Percentiles rank a stretch among this genome's conserved stretches.
Evolutionary conservation across 2,888 invertebrate genomes (phyloP).

Genomic region (Nephrotoma appendiculata): DNA sequence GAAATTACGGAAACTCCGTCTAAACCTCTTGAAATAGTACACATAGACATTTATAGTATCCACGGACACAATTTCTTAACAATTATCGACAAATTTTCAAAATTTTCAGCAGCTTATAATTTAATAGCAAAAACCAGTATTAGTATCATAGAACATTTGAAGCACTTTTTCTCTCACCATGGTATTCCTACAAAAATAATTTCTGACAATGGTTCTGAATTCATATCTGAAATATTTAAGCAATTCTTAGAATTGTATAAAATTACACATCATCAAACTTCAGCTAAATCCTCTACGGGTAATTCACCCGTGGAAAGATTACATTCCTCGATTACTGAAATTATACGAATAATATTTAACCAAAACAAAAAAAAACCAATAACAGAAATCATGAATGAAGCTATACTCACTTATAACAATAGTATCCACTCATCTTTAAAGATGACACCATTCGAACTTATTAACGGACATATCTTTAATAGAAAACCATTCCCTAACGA

Average conservation of each 20-base stretch:
- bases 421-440: conserved; percentile 11
- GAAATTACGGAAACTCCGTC: conserved; percentile 10
- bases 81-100: conserved; percentile 8
- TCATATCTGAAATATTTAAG: conserved; percentile 9
- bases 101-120: too few relatives aligned
- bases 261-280: conserved; percentile 10
- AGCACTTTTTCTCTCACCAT: too few relatives aligned
- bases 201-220: too few relatives aligned
- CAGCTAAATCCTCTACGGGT: conserved; percentile 11
- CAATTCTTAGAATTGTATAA: conserved; percentile 12
- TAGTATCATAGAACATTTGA: too few relatives aligned
- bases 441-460: conserved; percentile 7
- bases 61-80: conserved; percentile 9
- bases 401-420: conserved; percentile 7
- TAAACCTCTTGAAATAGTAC: conserved; percentile 11
- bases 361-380: conserved; percentile 10
- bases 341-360: conserved; percentile 11
- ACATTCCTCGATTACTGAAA: conserved; percentile 13
- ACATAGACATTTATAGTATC: conserved; percentile 12
- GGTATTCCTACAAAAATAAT: too few relatives aligned
- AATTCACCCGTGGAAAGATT: conserved; percentile 12
- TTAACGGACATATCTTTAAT: not conserved
- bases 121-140: too few relatives aligned
- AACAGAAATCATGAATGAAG: conserved; percentile 10
- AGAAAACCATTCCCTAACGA: too few relatives aligned